These are phyloP conservation scores for Channa argus DNA, from an alignment of 2,113 vertebrate species.

Conservation along the genomic window DNA sequence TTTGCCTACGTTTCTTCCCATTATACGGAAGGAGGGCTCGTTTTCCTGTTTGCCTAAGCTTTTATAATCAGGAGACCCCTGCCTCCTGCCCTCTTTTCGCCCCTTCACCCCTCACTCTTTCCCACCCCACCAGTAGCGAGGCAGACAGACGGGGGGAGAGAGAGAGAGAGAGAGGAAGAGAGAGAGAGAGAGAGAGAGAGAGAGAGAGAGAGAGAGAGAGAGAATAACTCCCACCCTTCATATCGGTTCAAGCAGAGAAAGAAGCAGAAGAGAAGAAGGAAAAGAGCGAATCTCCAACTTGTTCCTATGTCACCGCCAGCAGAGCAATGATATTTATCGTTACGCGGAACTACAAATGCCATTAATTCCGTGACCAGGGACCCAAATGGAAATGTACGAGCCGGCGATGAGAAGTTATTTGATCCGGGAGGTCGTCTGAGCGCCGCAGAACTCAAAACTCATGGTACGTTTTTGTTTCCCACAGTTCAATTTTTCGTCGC, in stretches of 20 bases:
- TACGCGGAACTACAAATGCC: constrained; percentile 41
- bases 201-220: constrained; percentile 45
- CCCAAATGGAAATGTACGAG: constrained; percentile 49
- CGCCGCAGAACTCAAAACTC: constrained; percentile 48
- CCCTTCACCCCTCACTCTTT: constrained; percentile 32
- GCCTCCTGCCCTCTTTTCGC: not conserved
- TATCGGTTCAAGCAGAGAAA: not conserved
- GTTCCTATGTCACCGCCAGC: constrained; percentile 27
- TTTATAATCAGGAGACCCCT: no score
- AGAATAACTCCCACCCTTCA: constrained; percentile 56
- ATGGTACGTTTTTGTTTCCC: constrained; percentile 54
- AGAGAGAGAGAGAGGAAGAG: constrained; percentile 13
- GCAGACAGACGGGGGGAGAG: constrained; percentile 24
- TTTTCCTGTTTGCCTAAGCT: not conserved
- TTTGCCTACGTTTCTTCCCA: not conserved
- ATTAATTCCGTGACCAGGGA: constrained; percentile 23
- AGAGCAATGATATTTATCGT: not conserved
- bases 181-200: constrained; percentile 31
- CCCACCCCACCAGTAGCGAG: not conserved
- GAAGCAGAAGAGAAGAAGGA: constrained; percentile 18
- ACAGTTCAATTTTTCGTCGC: no score
- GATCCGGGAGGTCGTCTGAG: constrained; percentile 53
- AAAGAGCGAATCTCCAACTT: constrained; percentile 52
- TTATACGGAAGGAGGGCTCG: not conserved
- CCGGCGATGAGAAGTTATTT: constrained; percentile 48